These are phyloP conservation scores for Bathynomus jamesi DNA, from an alignment of 1,140 invertebrate species.

Conservation along the genomic window DNA sequence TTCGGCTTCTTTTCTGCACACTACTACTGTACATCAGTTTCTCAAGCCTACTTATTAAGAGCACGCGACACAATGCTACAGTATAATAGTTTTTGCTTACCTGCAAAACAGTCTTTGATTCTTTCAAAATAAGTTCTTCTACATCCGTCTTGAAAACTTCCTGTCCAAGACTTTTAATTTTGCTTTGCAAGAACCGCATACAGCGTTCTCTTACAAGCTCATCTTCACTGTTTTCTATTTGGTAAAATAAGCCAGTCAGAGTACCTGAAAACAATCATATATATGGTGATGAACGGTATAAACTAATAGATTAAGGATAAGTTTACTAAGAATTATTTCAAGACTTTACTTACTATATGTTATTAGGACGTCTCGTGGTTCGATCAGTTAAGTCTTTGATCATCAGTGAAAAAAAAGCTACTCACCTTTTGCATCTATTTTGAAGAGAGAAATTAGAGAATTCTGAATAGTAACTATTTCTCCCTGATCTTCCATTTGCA, in stretches of 20 bases:
- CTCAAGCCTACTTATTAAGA: no score
- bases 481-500: slow-evolving; percentile 72
- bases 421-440: slow-evolving; percentile 55
- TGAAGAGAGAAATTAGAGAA: slow-evolving; percentile 55
- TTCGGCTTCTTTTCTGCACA: no score
- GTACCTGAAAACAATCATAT: slow-evolving; percentile 49
- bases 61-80: no score
- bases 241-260: slow-evolving; percentile 74
- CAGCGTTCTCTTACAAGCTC: slow-evolving; percentile 70
- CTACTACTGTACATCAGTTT: no score
- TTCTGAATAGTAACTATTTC: slow-evolving; percentile 73
- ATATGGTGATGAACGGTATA: not conserved
- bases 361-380: not conserved
- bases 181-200: slow-evolving; percentile 76
- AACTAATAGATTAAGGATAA: not conserved
- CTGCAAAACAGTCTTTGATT: slow-evolving; percentile 69
- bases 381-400: no score
- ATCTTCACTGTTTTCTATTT: slow-evolving; percentile 66
- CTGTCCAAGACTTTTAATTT: slow-evolving; percentile 68
- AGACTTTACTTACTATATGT: slow-evolving; percentile 31
- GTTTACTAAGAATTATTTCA: not conserved
- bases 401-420: no score
- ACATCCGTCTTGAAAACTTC: slow-evolving; percentile 74
- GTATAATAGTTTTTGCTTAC: no score
- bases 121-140: slow-evolving; percentile 73